These are phyloP conservation scores for Diarsia mendica DNA, from an alignment of 2,888 invertebrate species.

Conservation along the genomic window DNA sequence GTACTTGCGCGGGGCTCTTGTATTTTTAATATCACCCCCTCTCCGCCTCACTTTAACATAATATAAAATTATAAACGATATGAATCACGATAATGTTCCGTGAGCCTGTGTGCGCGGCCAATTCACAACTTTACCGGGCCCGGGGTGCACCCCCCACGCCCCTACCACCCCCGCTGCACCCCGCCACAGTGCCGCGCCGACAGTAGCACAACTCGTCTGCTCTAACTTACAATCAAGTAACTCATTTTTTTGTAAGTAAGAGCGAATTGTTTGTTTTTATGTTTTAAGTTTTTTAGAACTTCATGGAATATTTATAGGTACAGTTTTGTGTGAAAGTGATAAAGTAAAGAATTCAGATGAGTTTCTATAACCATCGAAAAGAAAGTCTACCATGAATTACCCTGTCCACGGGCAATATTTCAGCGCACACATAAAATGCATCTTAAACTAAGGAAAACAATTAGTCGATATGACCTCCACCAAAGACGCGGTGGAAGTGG, in stretches of 20 bases:
- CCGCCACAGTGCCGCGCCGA: slow-evolving; percentile 53
- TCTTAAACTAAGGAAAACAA: neutral
- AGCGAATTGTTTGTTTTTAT: neutral
- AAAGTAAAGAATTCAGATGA: too few relatives aligned
- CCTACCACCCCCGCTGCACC: slow-evolving; percentile 72
- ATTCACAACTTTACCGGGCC: slow-evolving; percentile 87
- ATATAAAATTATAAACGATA: slow-evolving; percentile 90
- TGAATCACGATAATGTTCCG: slow-evolving; percentile 90
- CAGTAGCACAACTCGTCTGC: slow-evolving; percentile 55
- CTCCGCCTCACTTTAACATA: slow-evolving; percentile 87
- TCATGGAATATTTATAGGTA: too few relatives aligned
- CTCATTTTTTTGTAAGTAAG: neutral
- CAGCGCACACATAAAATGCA: neutral
- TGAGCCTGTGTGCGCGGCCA: slow-evolving; percentile 86
- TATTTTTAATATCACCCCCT: slow-evolving; percentile 88
- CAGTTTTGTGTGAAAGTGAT: neutral
- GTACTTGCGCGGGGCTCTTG: slow-evolving; percentile 83
- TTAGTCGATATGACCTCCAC: neutral
- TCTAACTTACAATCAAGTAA: neutral
- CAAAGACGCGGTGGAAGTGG: neutral
- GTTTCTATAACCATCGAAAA: neutral
- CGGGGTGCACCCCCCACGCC: slow-evolving; percentile 73
- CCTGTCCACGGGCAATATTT: neutral
- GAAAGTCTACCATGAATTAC: neutral
- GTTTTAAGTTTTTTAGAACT: neutral